Conservation (phyloP, 2,113 vertebrate genomes). For the Cervus canadensis region DNA sequence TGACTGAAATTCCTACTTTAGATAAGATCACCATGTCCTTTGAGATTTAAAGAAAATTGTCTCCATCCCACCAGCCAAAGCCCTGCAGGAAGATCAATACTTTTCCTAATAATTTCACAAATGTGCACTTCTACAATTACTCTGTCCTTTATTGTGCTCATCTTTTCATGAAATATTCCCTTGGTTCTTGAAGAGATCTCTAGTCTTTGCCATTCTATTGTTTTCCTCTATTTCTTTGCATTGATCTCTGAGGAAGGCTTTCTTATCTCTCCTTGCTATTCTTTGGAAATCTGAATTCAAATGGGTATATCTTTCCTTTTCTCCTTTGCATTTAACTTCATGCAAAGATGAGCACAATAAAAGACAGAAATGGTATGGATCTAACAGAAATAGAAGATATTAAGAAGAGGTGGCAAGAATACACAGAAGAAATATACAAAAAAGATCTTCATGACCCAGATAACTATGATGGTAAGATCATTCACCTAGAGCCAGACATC, state of each 20-base stretch:
- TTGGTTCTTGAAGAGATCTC: background rate
- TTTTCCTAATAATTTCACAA: background rate
- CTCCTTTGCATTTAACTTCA: background rate
- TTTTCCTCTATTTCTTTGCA: background rate
- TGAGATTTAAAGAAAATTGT: background rate
- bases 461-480: fast-evolving
- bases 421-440: background rate
- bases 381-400: background rate
- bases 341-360: background rate
- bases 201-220: background rate
- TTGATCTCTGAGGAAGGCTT: background rate
- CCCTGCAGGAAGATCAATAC: background rate
- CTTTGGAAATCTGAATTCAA: background rate
- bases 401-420: background rate
- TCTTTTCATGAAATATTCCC: background rate
- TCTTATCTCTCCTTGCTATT: background rate
- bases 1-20: background rate
- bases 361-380: background rate
- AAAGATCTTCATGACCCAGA: background rate
- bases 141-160: background rate
- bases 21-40: background rate
- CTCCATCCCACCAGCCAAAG: background rate
- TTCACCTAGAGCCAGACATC: background rate
- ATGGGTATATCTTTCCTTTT: background rate
- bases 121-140: background rate